These are phyloP conservation scores for Macrostomum cliftonense DNA, from an alignment of 2,888 invertebrate genomes.

Conservation along the genomic window DNA sequence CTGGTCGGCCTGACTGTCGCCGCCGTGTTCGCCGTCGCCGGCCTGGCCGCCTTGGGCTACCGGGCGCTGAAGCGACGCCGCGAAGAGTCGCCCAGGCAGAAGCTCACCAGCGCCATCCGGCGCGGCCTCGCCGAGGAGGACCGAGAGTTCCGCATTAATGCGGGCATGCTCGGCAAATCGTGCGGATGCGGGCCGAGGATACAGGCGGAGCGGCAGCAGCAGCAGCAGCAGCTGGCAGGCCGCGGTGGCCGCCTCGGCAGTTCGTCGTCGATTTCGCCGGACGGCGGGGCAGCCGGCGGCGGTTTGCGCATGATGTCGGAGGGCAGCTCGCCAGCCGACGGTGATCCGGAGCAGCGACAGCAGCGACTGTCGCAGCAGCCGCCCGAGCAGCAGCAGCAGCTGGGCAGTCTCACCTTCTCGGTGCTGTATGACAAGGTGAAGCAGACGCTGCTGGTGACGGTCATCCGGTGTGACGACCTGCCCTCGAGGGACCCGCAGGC, in stretches of 20 bases:
- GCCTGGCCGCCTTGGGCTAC: slow-evolving; percentile 47
- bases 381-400: slow-evolving; percentile 26
- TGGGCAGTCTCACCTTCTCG: slow-evolving; percentile 69
- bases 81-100: slow-evolving; percentile 30
- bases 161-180: too few species aligned
- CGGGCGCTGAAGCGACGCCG: slow-evolving; percentile 49
- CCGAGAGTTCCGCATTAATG: slow-evolving; percentile 13
- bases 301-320: slow-evolving; percentile 33
- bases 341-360: slow-evolving; percentile 14
- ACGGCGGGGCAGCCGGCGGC: slow-evolving; percentile 25
- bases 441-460: slow-evolving; percentile 71
- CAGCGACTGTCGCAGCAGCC: too few species aligned
- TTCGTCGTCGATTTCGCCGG: slow-evolving; percentile 17
- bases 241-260: slow-evolving; percentile 25
- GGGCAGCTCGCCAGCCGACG: slow-evolving; percentile 17
- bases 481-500: slow-evolving; percentile 60
- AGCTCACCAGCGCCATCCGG: slow-evolving; percentile 30
- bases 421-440: slow-evolving; percentile 67
- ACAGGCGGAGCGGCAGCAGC: too few species aligned
- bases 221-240: slow-evolving; percentile 23
- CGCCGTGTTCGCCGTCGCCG: slow-evolving; percentile 44
- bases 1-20: slow-evolving; percentile 49
- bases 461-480: slow-evolving; percentile 67
- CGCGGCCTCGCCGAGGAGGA: slow-evolving; percentile 28
- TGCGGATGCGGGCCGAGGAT: too few species aligned